Evolutionary conservation across 2,888 invertebrate species (phyloP), one percentile per base, ranked within the genome.

Genomic region (Altica lythri): DNA sequence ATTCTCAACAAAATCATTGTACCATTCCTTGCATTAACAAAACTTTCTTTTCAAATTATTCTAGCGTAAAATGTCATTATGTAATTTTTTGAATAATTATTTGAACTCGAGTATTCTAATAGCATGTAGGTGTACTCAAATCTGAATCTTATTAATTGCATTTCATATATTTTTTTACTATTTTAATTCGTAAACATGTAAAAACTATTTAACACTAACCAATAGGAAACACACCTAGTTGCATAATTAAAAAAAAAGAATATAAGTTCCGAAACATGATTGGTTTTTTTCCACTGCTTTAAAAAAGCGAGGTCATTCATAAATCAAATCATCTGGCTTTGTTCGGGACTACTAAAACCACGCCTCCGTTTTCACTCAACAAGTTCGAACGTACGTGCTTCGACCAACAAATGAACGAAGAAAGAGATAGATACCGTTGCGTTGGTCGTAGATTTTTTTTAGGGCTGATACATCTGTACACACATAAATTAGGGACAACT

Each of bases 281-380:
- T 29, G 49, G 30, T 32, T 38, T 49, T 40, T 49, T 49, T 49
- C 30, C 40, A 40, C 32, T 9, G 40, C 40, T 37, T 27, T 30
- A 38, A 48, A 48, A 48, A 35, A 46, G 49, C 49, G 49, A 49
- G 49, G 49, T 49, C 49, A 49, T n/a, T 42, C 19, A 32, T 49
- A 49, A 49, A 49, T 49, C 49, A 49, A 49, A 49, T 49, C 49
- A 49, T 49, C 49, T 49, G 49, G 49, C 49, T 49, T 49, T 49
- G 49, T 49, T 42, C 40, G 14, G 48, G 40, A 40, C 19, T 49
- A 32, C 40, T 9, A 9, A 49, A 30, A 12, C 13, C 40, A 49
- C 40, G 40, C 49, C 47, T 48, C 29, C 49, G 40, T 32, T 49
- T 40, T 40, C 42, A 49, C 49, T 8, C 49, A 40, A 49, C 49